A percentile compares a stretch with the other conserved stretches of the same genome.
These are phyloP conservation scores for Nothocercus nigrocapillus DNA, from an alignment of 2,113 vertebrate genomes.

Conservation along the genomic window DNA sequence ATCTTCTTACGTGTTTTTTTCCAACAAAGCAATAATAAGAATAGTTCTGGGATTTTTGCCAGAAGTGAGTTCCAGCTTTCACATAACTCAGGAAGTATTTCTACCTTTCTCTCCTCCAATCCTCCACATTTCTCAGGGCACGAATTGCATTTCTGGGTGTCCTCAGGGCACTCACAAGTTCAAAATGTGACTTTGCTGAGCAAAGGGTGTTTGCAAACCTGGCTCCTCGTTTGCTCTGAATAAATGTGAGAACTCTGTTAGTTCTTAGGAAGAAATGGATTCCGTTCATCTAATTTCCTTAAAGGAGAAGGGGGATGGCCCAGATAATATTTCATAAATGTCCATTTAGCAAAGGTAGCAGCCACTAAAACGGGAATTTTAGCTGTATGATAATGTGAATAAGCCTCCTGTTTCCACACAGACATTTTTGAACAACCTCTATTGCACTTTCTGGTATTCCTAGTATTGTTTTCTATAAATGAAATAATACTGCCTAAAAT, in stretches of 20 bases:
- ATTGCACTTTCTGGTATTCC: not conserved
- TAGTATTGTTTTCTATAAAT: not conserved
- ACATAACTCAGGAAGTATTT: slow-evolving; percentile 26
- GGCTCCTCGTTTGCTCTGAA: not conserved
- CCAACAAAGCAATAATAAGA: slow-evolving; percentile 44
- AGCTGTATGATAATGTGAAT: not conserved
- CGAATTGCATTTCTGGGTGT: not conserved
- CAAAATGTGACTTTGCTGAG: not conserved
- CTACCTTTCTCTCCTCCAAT: not conserved
- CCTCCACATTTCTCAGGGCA: not conserved
- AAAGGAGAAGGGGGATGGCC: not conserved
- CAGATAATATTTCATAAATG: not conserved
- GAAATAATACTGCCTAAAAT: not conserved
- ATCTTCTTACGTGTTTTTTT: not conserved
- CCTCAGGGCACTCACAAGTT: not conserved
- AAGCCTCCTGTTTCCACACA: not conserved
- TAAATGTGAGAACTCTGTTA: not conserved
- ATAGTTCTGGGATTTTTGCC: slow-evolving; percentile 39
- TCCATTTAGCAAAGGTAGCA: not conserved
- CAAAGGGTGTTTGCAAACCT: not conserved
- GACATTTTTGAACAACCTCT: not conserved
- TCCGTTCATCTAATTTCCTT: not conserved
- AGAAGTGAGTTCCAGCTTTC: slow-evolving; percentile 5
- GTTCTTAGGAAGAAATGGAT: not conserved
- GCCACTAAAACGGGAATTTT: not conserved